Evolutionary conservation across 2,888 invertebrate species (phyloP), one percentile per base, ranked within the genome.

Genomic region (Ethmia dodecea): DNA sequence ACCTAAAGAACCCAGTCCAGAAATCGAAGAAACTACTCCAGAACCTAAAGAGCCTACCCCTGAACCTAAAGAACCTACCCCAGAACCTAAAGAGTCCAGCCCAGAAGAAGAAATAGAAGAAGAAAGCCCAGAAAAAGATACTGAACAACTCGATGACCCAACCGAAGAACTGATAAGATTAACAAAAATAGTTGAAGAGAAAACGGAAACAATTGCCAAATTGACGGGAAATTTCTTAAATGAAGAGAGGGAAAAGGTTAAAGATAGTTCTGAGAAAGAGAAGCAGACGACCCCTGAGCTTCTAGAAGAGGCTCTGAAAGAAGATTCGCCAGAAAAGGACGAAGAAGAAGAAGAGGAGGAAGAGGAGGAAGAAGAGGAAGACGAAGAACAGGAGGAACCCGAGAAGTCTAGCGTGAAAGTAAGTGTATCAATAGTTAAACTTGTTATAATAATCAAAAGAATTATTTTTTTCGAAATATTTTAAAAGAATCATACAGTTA

Each of bases 351-450:
- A 40, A 26, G 28, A 30, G 4, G 33, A 25, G 15, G 44, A 47
- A 9, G 72, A 68, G 41, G 51, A 43, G 15, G 40, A 46, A 31
- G 41, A 32, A 41, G 64, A 47, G 20, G 22, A 51, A 40, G 37
- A 61, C 26, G 77, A 26, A 6, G 12, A 65, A 9, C 62, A 55
- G 11, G 12, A 65, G 9, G 62, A 55, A 18, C 58, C 55, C 29
- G 74, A 71, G 31, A 77, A 70, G 35, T 66, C 76, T 12, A 76
- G 72, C 35, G 84, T 87, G 5, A 86, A 86, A 66, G 87, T 86
- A 49, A 74, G 71, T 49, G 4, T 13, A n/a, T n/a, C n/a, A n/a
- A n/a, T n/a, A n/a, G n/a, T n/a, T n/a, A n/a, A n/a, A n/a, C n/a
- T n/a, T n/a, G n/a, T n/a, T n/a, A n/a, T n/a, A n/a, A n/a, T n/a